Evolutionary conservation across 2,113 vertebrate species (phyloP), one percentile per base, ranked within the genome.

Genomic region (Pipra filicauda): DNA sequence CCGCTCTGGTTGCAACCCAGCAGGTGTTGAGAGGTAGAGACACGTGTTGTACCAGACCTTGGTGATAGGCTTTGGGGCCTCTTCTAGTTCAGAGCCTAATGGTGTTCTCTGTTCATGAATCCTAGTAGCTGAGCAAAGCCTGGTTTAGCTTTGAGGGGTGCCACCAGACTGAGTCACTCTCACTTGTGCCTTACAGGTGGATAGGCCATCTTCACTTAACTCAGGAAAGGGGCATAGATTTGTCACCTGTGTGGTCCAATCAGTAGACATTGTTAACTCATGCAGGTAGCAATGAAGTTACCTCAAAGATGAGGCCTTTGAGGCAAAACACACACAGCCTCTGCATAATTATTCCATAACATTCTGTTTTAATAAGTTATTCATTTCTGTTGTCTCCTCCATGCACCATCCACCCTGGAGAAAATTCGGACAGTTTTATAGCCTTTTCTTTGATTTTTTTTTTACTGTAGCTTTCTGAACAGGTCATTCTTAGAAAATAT

Each of bases 191-290:
- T 31, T 22, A 16, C 20, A 22, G 19, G 20, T 52, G n/a, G 49
- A 22, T 26, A 21, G 30, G 26, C 51, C 67, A 28, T 44, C 27
- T 51, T 58, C 49, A 15, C 49, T 43, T 27, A 62, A 18, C 11
- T 19, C 27, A 72, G 41, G 11, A 35, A 48, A 69, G 33, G 52
- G 33, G 3, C 33, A 14, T 37, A 19, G 30, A 16, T 17, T 41
- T 0, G 0, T 15, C 48, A 27, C 20, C 30, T 75, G 1, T n/a
- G 2, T 82, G 13, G 24, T 61, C 24, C 48, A 48, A 3, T 69
- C 48, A 69, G 31, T 28, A 37, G 20, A 31, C 14, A 8, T 31
- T 22, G 10, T 46, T 70, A 12, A 8, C 11, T 82, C 13, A 26
- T 85, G 11, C 33, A 33, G 39, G 39, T 41, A 41, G 13, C 39